Evolutionary conservation across 1,140 invertebrate genomes (phyloP).

Genomic region (Limonius californicus): DNA sequence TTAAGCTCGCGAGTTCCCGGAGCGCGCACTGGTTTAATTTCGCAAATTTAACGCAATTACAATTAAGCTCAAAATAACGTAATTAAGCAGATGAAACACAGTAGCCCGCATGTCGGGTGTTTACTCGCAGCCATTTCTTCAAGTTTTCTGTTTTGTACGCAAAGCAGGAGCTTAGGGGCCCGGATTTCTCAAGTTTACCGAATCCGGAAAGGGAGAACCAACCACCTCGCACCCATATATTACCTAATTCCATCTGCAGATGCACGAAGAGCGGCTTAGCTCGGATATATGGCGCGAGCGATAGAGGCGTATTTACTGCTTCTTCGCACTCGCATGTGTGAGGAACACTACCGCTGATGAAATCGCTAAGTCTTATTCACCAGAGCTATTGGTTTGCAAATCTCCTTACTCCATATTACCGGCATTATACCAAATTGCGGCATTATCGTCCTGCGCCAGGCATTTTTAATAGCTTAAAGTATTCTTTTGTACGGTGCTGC

Average conservation of each 20-base stretch:
- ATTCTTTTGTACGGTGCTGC: conserved; percentile 2
- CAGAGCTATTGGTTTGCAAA: conserved; percentile 18
- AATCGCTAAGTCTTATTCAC: conserved; percentile 17
- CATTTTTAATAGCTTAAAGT: conserved; percentile 8
- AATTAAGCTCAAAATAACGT: conserved; percentile 31
- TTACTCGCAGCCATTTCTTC: not conserved
- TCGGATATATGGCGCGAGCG: conserved; percentile 14
- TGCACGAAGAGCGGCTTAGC: conserved; percentile 14
- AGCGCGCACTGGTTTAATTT: conserved; percentile 29
- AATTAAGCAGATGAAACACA: conserved; percentile 28
- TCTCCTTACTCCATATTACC: conserved; percentile 13
- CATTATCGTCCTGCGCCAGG: conserved; percentile 12
- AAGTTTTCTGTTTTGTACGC: not conserved
- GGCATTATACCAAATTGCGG: conserved; percentile 5
- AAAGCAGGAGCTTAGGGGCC: conserved; percentile 1
- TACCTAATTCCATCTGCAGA: conserved; percentile 19
- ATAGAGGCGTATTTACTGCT: conserved; percentile 16
- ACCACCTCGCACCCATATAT: conserved; percentile 11
- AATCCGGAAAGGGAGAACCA: not conserved
- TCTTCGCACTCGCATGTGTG: conserved; percentile 2
- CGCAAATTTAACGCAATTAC: conserved; percentile 31
- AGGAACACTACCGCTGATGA: conserved; percentile 15
- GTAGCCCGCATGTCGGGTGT: conserved; percentile 5
- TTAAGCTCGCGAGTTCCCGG: conserved; percentile 22
- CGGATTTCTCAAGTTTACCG: conserved; percentile 5